Evolutionary conservation across 2,797 vertebrate species (phyloP).

Genomic region (Ctenopoma multispine): DNA sequence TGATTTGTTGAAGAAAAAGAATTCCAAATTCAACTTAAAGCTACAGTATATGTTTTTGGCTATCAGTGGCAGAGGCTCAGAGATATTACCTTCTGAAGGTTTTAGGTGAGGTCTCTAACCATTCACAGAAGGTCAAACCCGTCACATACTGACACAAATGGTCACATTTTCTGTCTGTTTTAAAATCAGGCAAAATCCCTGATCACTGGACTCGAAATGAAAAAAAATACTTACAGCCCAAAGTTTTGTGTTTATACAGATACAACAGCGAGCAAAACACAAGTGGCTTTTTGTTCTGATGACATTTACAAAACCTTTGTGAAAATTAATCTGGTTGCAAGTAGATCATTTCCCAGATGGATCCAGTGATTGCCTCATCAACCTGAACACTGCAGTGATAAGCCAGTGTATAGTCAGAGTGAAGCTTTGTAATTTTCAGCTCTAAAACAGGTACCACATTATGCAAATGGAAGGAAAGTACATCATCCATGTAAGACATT

Average conservation of each 20-base stretch:
- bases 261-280: too few relatives aligned
- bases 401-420: conserved; percentile 15
- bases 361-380: conserved; percentile 37
- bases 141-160: too few relatives aligned
- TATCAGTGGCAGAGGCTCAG: too few relatives aligned
- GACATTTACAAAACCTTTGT: conserved; percentile 27
- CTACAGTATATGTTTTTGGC: too few relatives aligned
- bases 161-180: too few relatives aligned
- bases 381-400: conserved; percentile 14
- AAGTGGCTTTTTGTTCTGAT: conserved; percentile 36
- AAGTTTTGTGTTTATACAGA: too few relatives aligned
- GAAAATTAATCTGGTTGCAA: conserved; percentile 42
- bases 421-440: conserved; percentile 28
- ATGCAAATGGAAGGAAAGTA: conserved; percentile 52
- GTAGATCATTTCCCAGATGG: conserved; percentile 31
- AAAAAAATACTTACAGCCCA: not conserved
- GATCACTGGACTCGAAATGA: not conserved
- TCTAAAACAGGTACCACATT: conserved; percentile 48
- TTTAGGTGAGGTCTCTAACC: too few relatives aligned
- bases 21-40: not conserved
- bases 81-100: too few relatives aligned
- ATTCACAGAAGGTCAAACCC: too few relatives aligned
- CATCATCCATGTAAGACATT: conserved; percentile 35
- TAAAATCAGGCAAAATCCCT: too few relatives aligned
- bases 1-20: too few relatives aligned